These are phyloP conservation scores for Ctenochaetus hawaiiensis DNA, from an alignment of 2,797 vertebrate genomes.

Conservation along the genomic window DNA sequence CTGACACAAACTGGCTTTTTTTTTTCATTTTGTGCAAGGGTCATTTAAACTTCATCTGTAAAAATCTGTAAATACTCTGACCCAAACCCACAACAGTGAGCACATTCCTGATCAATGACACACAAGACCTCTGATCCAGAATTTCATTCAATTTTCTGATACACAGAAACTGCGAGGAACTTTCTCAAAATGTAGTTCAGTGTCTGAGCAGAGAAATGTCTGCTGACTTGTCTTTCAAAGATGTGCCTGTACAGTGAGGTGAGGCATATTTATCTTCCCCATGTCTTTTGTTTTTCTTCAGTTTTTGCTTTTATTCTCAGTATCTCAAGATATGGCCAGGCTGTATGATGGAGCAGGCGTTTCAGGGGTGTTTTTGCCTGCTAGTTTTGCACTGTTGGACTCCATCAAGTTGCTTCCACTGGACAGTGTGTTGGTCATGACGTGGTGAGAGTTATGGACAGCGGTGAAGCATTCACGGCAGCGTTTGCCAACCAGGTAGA, in stretches of 20 bases:
- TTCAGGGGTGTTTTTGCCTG: constrained; percentile 37
- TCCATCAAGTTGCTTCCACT: constrained; percentile 68
- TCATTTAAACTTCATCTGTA: constrained; percentile 3
- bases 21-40: constrained; percentile 1
- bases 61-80: constrained; percentile 19
- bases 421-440: constrained; percentile 59
- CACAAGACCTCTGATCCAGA: not conserved
- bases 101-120: constrained; percentile 48
- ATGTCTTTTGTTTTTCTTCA: constrained; percentile 20
- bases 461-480: constrained; percentile 74
- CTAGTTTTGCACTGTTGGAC: constrained; percentile 36
- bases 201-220: constrained; percentile 29
- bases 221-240: constrained; percentile 36
- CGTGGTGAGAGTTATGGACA: constrained; percentile 34
- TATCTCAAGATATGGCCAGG: constrained; percentile 32
- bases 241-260: constrained; percentile 2
- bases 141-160: constrained; percentile 15
- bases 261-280: constrained; percentile 2
- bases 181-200: constrained; percentile 25
- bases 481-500: constrained; percentile 90
- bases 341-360: constrained; percentile 73
- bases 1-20: not conserved
- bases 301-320: constrained; percentile 1
- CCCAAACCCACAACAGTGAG: constrained; percentile 12
- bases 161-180: constrained; percentile 12